These are phyloP conservation scores for Thamnophis sirtalis DNA, from an alignment of 2,113 vertebrate genomes.

Conservation along the genomic window DNA sequence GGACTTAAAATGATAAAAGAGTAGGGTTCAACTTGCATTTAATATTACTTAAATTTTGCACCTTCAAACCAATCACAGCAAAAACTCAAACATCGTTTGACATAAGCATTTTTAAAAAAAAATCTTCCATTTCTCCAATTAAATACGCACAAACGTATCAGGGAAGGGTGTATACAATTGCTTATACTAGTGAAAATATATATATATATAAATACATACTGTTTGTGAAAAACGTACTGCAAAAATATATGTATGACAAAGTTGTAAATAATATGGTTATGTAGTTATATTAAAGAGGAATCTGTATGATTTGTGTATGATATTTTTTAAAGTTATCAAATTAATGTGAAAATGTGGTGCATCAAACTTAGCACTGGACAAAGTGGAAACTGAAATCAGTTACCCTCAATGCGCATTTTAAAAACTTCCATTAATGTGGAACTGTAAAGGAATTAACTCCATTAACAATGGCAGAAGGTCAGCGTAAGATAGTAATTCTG, in stretches of 20 bases:
- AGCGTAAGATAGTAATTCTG: not conserved
- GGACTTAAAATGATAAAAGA: not conserved
- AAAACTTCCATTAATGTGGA: not conserved
- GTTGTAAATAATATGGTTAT: not conserved
- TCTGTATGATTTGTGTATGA: not conserved
- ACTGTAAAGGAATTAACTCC: not conserved
- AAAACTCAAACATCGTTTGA: not conserved
- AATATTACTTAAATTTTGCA: not conserved
- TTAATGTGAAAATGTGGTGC: not conserved
- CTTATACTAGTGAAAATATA: not conserved
- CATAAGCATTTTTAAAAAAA: not conserved
- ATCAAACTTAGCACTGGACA: not conserved
- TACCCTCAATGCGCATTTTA: not conserved
- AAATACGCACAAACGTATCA: not conserved
- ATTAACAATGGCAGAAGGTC: not conserved
- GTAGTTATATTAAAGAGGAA: not conserved
- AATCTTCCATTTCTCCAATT: not conserved
- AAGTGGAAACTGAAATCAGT: not conserved
- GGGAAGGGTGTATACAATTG: not conserved
- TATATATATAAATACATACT: not conserved
- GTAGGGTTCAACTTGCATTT: not conserved
- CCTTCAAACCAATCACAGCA: not conserved
- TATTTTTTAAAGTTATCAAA: not conserved
- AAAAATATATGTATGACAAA: not conserved
- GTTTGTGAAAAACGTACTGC: not conserved